These are phyloP conservation scores for Pollachius pollachius DNA, from an alignment of 2,113 vertebrate genomes.

Conservation along the genomic window DNA sequence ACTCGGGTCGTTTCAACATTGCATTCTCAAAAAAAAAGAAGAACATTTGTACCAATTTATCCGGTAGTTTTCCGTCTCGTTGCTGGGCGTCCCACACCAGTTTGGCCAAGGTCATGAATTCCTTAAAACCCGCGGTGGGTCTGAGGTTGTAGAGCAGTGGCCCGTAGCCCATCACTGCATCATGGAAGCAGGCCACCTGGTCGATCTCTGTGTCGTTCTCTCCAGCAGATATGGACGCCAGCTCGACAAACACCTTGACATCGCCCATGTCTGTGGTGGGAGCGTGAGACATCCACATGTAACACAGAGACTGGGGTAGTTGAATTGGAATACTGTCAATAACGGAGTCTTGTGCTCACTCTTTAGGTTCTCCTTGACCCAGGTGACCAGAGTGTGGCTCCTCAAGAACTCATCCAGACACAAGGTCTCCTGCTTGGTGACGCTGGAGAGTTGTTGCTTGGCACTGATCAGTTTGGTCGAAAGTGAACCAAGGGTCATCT, in stretches of 20 bases:
- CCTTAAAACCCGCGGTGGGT: conserved; percentile 36
- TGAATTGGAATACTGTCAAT: background rate
- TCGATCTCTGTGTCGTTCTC: conserved; percentile 76
- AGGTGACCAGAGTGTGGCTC: conserved; percentile 55
- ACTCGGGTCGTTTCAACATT: background rate
- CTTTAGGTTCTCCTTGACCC: conserved; percentile 63
- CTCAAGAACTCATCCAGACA: conserved; percentile 66
- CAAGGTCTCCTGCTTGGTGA: conserved; percentile 48
- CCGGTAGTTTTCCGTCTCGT: conserved; percentile 65
- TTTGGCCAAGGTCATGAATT: conserved; percentile 54
- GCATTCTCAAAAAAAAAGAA: fast-evolving
- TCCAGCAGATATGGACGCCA: conserved; percentile 74
- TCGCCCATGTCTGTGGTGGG: conserved; percentile 63
- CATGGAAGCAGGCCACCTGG: conserved; percentile 71
- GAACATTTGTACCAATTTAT: conserved; percentile 59
- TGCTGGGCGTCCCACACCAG: conserved; percentile 63
- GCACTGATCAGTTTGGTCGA: conserved; percentile 50
- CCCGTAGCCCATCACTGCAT: conserved; percentile 68
- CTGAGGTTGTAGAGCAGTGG: conserved; percentile 66
- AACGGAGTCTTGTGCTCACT: conserved; percentile 32
- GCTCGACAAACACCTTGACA: conserved; percentile 72
- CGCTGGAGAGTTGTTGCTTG: conserved; percentile 38
- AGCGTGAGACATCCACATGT: background rate
- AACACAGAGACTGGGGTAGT: background rate
- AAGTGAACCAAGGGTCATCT: conserved; percentile 45